phyloP scores from a whole-genome alignment of 2,888 invertebrate genomes.

The Caradrina kadenii region DNA sequence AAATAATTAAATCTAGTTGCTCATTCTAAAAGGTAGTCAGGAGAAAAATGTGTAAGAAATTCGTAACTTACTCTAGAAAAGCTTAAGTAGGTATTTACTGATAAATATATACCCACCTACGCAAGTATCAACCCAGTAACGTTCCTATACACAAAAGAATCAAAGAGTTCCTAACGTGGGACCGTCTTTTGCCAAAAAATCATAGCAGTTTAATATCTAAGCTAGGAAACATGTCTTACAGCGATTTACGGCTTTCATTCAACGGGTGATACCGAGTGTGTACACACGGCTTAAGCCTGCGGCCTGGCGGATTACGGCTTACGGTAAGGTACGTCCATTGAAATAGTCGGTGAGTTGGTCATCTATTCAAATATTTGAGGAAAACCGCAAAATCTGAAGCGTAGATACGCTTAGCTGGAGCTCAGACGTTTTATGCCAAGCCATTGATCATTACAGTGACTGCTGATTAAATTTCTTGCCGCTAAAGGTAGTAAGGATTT shows the following conservation, averaged over 20 bases:
- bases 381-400: slow-evolving; percentile 9
- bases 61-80: too few species aligned
- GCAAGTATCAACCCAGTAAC: too few species aligned
- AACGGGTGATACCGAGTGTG: slow-evolving; percentile 4
- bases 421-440: neutral
- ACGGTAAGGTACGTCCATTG: neutral
- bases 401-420: slow-evolving; percentile 18
- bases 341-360: slow-evolving; percentile 8
- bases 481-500: neutral
- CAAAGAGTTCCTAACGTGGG: too few species aligned
- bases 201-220: neutral
- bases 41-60: too few species aligned
- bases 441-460: neutral
- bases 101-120: too few species aligned
- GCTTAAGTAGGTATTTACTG: too few species aligned
- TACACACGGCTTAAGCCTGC: slow-evolving; percentile 24
- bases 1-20: too few species aligned
- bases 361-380: slow-evolving; percentile 34
- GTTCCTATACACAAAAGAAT: too few species aligned
- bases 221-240: slow-evolving; percentile 3
- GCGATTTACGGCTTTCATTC: slow-evolving; percentile 25
- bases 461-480: slow-evolving; percentile 17
- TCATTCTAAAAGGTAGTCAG: too few species aligned
- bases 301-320: slow-evolving; percentile 29
- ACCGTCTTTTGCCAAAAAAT: neutral